These are phyloP conservation scores for Pseudopodoces humilis DNA, from an alignment of 2,113 vertebrate species.

Conservation along the genomic window DNA sequence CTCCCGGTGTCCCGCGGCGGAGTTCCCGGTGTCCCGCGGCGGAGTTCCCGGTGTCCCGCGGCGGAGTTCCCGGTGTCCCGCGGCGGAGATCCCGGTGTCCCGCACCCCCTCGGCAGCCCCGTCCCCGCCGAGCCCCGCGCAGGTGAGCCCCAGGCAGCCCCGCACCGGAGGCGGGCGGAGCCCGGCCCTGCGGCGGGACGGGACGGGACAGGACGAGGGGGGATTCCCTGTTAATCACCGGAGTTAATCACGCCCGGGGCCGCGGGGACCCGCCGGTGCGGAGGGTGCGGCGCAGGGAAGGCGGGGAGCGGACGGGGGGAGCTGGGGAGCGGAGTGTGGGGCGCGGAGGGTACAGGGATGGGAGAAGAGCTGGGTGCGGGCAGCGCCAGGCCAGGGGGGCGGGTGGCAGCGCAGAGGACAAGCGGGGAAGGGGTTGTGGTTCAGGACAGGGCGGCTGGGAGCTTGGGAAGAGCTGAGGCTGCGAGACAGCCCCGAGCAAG, in stretches of 20 bases:
- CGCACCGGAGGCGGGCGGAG: too few species aligned
- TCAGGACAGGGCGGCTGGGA: neutral
- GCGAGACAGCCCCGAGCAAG: neutral
- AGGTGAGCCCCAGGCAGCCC: neutral
- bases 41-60: neutral
- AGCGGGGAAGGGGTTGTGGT: accelerated
- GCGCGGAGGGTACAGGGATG: neutral
- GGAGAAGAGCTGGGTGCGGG: neutral
- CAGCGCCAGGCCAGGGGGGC: neutral
- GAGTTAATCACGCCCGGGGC: neutral
- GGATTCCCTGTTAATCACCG: neutral
- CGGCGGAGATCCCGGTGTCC: too few species aligned
- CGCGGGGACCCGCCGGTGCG: neutral
- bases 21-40: too few species aligned
- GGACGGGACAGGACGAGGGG: too few species aligned
- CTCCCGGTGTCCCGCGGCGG: neutral
- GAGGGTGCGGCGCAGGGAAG: neutral
- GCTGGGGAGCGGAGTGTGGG: neutral
- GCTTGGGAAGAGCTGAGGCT: neutral
- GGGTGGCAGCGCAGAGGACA: neutral
- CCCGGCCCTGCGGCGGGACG: too few species aligned
- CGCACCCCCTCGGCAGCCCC: too few species aligned
- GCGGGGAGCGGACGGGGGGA: neutral
- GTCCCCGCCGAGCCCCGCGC: neutral
- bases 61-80: too few species aligned